Base-by-base conservation (phyloP, 2,888 invertebrate genomes). In the Ypsolopha sequella region DNA sequence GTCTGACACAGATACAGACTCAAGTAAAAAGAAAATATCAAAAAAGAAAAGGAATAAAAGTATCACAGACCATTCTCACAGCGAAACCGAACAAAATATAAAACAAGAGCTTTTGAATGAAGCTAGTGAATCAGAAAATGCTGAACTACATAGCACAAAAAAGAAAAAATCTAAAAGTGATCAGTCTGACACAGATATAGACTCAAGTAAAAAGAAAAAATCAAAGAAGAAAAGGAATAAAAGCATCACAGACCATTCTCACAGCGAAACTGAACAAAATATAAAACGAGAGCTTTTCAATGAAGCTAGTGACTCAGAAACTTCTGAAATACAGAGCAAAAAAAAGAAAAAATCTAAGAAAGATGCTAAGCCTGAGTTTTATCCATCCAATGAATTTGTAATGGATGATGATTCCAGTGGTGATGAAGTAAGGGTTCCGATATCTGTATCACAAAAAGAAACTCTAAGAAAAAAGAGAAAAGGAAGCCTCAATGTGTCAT, bases 311-410 rank as follows among this genome's bases (percentile, higher is more conserved):
- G 24, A 51, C 44, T 14, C 7, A 35, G 51, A 51, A 36, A 47
- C 35, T 41, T 9, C n/a, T 13, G 41, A 51, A 36, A 51, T 53
- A 14, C 52, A 50, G 9, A 64, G 61, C 53, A 65, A 62, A 55
- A 64, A 64, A 34, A 64, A 62, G 54, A 61, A 62, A 36, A 64
- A 64, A 56, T 50, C 54, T 1, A 63, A 64, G 52, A 65, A 57
- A 61, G 54, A 52, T 52, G 52, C 24, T 24, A 4, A 24, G 24
- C 24, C 24, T 24, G 4, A 24, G 2, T 24, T 24, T 24, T 24
- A 24, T 24, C 24, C 24, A 24, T 24, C 24, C 24, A 24, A 24
- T 24, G 24, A 24, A 24, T 24, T 24, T 24, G 24, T 24, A 24
- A 24, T 3, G 2, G 24, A 24, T 24, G 24, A 24, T 24, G 24